Conservation (phyloP, 1,140 invertebrate species). For the Aphelenchoides avenae region DNA sequence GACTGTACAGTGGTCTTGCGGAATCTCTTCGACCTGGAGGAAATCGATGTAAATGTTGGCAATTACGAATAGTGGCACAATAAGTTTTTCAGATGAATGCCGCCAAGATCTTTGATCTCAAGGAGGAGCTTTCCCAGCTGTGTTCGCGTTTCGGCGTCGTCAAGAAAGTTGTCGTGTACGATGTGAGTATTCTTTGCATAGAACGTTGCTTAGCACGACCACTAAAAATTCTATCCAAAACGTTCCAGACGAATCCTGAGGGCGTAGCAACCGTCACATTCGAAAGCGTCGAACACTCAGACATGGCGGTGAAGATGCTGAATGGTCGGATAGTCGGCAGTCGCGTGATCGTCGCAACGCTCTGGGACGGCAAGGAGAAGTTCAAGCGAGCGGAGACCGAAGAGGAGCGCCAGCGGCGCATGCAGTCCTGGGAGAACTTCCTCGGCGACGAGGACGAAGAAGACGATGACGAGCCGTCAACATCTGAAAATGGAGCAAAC, state of each 20-base stretch:
- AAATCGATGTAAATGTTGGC: conserved; percentile 70
- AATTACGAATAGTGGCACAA: not conserved
- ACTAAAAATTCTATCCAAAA: not conserved
- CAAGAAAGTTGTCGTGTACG: conserved; percentile 83
- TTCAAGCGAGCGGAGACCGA: conserved; percentile 79
- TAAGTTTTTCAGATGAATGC: conserved; percentile 70
- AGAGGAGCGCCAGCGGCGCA: conserved; percentile 73
- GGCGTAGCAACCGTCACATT: conserved; percentile 88
- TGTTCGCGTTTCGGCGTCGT: conserved; percentile 86
- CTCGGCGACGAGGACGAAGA: conserved; percentile 32
- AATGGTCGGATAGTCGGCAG: conserved; percentile 88
- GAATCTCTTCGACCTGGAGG: conserved; percentile 82
- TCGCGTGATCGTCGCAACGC: conserved; percentile 74
- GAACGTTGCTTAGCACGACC: not conserved
- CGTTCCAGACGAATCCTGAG: conserved; percentile 78
- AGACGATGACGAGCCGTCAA: conserved; percentile 31
- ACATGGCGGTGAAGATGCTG: conserved; percentile 78
- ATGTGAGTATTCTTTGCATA: conserved; percentile 68
- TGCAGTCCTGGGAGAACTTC: conserved; percentile 82
- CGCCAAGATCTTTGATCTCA: conserved; percentile 79
- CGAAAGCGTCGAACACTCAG: conserved; percentile 81
- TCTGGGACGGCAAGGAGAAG: conserved; percentile 92
- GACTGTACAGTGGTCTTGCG: conserved; percentile 88
- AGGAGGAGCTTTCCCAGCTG: conserved; percentile 82
- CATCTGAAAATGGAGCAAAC: too few species aligned